Percentiles rank a stretch among this genome's conserved stretches.
These are phyloP conservation scores for Crotalus adamanteus DNA, from an alignment of 2,797 vertebrate genomes.

Conservation along the genomic window DNA sequence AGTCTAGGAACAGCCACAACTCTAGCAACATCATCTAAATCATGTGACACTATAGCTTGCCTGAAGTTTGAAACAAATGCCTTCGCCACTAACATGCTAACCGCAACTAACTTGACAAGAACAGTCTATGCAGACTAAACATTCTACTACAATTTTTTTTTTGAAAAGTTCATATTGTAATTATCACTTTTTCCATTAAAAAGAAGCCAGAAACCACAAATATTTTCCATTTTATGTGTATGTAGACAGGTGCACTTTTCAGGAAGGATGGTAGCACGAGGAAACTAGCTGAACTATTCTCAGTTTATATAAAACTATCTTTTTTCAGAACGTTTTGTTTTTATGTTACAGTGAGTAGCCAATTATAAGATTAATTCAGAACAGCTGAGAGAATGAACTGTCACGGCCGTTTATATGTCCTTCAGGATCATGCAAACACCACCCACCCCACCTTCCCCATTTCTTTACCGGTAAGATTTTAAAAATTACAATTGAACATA, in stretches of 20 bases:
- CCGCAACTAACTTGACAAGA: constrained; percentile 55
- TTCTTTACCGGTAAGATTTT: not conserved
- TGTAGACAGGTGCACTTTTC: constrained; percentile 55
- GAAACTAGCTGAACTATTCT: constrained; percentile 10
- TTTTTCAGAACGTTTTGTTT: constrained; percentile 17
- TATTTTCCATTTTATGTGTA: constrained; percentile 50
- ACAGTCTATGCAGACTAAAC: constrained; percentile 63
- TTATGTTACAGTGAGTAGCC: constrained; percentile 11
- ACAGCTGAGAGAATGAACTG: constrained; percentile 11
- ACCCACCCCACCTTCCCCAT: no score
- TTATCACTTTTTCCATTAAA: constrained; percentile 63
- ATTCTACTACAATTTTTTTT: constrained; percentile 55
- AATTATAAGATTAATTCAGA: not conserved
- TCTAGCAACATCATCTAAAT: not conserved
- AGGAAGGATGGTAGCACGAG: constrained; percentile 30
- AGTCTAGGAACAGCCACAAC: not conserved
- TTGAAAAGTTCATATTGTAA: constrained; percentile 56
- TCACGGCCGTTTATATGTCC: not conserved
- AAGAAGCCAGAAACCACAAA: constrained; percentile 59
- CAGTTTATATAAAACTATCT: not conserved
- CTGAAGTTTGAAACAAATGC: constrained; percentile 43
- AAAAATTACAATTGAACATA: not conserved
- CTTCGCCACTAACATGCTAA: constrained; percentile 49
- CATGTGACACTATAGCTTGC: not conserved
- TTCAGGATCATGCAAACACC: not conserved